These are phyloP conservation scores for Holothuria scabra DNA, from an alignment of 53 echinoderm and acorn worm species.

Conservation along the genomic window DNA sequence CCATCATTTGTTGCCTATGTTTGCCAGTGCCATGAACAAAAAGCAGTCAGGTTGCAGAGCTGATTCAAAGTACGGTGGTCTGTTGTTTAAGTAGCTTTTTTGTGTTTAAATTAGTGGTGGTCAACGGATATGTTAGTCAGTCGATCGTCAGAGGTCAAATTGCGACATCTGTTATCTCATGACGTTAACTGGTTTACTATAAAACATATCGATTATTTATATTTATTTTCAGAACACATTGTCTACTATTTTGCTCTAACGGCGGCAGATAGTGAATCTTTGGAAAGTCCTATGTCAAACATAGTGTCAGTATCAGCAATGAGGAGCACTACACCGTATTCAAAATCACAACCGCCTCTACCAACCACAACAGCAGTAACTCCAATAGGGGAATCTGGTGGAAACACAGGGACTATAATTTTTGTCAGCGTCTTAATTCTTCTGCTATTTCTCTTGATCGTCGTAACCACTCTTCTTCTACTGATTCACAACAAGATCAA, in stretches of 20 bases:
- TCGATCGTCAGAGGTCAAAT: too few species aligned
- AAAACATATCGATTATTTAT: not conserved
- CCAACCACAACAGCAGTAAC: not conserved
- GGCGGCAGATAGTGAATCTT: not conserved
- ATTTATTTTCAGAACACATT: not conserved
- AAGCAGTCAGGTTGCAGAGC: too few species aligned
- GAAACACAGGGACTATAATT: not conserved
- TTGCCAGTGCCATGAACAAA: too few species aligned
- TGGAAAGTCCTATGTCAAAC: not conserved
- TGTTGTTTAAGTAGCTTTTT: too few species aligned
- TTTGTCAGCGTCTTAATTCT: not conserved
- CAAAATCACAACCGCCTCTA: not conserved
- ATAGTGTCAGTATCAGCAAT: not conserved
- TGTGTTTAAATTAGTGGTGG: too few species aligned
- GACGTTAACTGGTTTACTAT: too few species aligned
- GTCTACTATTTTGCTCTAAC: not conserved
- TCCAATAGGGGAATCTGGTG: too few species aligned
- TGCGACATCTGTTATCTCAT: too few species aligned
- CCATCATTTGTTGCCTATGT: too few species aligned
- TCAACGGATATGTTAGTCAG: too few species aligned
- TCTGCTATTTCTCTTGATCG: not conserved
- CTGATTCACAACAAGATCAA: constrained; percentile 4
- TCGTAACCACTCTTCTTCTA: not conserved
- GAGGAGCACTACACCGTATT: not conserved
- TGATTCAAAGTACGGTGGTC: too few species aligned